phyloP scores from a whole-genome alignment of 2,888 invertebrate genomes.

The Terebella lapidaria region DNA sequence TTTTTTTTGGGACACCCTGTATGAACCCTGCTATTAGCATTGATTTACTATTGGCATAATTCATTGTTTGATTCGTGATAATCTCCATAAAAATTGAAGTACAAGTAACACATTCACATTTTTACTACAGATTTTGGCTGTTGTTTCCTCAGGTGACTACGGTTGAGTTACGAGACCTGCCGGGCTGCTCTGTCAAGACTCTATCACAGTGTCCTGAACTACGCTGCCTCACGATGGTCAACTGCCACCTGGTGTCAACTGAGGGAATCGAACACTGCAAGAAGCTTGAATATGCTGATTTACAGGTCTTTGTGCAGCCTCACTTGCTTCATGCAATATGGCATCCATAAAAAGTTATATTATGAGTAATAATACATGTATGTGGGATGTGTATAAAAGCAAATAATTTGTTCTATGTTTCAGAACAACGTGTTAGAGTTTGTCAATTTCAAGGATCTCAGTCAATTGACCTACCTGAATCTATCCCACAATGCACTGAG shows the following conservation, averaged over 20 bases:
- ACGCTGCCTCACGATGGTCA: slow-evolving; percentile 33
- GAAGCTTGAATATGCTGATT: slow-evolving; percentile 37
- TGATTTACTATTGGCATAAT: too few species aligned
- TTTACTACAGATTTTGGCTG: too few species aligned
- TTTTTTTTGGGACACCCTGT: too few species aligned
- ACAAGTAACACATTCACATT: too few species aligned
- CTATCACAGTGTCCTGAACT: slow-evolving; percentile 41
- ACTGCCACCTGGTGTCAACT: slow-evolving; percentile 36
- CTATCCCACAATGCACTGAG: slow-evolving; percentile 40
- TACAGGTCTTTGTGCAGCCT: too few species aligned
- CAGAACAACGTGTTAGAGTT: slow-evolving; percentile 41
- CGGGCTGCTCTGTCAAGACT: slow-evolving; percentile 38
- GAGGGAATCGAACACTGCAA: slow-evolving; percentile 42
- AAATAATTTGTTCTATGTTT: slow-evolving; percentile 11
- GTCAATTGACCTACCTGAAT: slow-evolving; percentile 35
- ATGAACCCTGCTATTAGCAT: too few species aligned
- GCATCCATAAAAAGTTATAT: too few species aligned
- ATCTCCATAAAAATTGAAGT: too few species aligned
- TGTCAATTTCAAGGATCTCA: slow-evolving; percentile 37
- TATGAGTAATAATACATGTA: too few species aligned
- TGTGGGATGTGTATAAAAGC: not conserved
- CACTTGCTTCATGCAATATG: too few species aligned
- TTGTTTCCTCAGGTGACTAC: slow-evolving; percentile 37
- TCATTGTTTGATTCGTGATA: too few species aligned
- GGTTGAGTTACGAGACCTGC: slow-evolving; percentile 41